Conservation (phyloP, 2,888 invertebrate genomes). For the Fragum fragum region DNA sequence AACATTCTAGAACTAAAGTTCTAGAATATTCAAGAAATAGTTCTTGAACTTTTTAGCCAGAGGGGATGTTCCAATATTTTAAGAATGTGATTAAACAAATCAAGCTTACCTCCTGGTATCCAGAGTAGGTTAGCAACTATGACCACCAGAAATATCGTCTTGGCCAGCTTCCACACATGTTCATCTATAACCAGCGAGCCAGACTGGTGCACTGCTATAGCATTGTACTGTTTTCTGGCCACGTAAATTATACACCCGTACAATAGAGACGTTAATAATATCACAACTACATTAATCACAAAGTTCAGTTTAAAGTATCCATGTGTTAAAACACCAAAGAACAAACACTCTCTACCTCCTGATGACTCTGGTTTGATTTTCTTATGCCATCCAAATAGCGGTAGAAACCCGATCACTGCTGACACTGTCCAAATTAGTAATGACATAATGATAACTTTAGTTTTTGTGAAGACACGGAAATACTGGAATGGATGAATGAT, state of each 20-base stretch:
- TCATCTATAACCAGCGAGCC: slow-evolving; percentile 32
- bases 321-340: slow-evolving; percentile 63
- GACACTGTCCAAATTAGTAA: slow-evolving; percentile 61
- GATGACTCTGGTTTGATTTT: slow-evolving; percentile 23
- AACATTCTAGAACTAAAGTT: too few species aligned
- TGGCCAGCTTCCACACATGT: slow-evolving; percentile 58
- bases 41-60: too few species aligned
- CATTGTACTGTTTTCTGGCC: slow-evolving; percentile 60
- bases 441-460: slow-evolving; percentile 53
- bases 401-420: slow-evolving; percentile 65
- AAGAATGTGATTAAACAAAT: too few species aligned
- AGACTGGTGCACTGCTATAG: slow-evolving; percentile 41
- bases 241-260: slow-evolving; percentile 66
- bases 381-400: slow-evolving; percentile 67
- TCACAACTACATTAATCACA: slow-evolving; percentile 45
- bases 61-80: too few species aligned
- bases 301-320: slow-evolving; percentile 61
- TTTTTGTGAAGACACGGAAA: slow-evolving; percentile 51
- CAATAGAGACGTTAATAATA: slow-evolving; percentile 53
- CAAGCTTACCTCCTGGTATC: slow-evolving; percentile 63
- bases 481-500: slow-evolving; percentile 69
- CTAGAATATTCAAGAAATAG: too few species aligned
- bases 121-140: slow-evolving; percentile 61
- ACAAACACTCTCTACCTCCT: slow-evolving; percentile 56
- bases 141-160: slow-evolving; percentile 57